phyloP scores from a whole-genome alignment of 2,888 invertebrate genomes.

The Podabrus alpinus region DNA sequence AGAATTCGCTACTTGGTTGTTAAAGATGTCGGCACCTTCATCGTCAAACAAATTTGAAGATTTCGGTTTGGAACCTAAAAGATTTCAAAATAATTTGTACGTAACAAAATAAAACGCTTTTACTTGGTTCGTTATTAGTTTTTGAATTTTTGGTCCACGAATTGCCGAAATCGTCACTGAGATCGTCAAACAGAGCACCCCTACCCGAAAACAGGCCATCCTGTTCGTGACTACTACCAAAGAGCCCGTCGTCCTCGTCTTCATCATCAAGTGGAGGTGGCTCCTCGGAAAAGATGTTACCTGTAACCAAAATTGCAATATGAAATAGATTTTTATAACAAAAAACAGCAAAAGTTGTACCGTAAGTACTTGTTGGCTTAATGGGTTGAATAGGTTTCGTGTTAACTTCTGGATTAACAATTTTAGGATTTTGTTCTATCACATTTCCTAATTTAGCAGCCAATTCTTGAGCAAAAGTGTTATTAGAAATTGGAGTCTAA shows the following conservation, averaged over 20 bases:
- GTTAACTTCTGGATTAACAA: conserved; percentile 52
- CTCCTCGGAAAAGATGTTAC: conserved; percentile 58
- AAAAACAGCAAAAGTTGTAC: background rate
- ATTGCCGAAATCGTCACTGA: conserved; percentile 48
- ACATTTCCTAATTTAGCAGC: conserved; percentile 63
- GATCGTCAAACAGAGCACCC: conserved; percentile 52
- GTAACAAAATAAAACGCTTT: background rate
- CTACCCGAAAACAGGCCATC: conserved; percentile 48
- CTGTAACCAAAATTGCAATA: conserved; percentile 33
- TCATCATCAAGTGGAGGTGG: conserved; percentile 60
- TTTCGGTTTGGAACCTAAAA: conserved; percentile 14
- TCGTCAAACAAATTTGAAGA: conserved; percentile 34
- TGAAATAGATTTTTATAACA: background rate
- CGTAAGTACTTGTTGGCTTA: conserved; percentile 2
- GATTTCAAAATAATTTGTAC: background rate
- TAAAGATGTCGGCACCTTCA: conserved; percentile 28
- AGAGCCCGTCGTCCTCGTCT: conserved; percentile 24
- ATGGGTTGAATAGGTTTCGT: conserved; percentile 53
- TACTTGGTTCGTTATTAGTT: conserved; percentile 6
- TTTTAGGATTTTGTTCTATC: conserved; percentile 44
- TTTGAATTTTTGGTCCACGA: conserved; percentile 23
- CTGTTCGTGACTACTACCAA: conserved; percentile 23
- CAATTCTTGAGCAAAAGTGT: conserved; percentile 65
- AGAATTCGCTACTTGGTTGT: background rate
- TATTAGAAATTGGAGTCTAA: conserved; percentile 39